A percentile compares a stretch with the other conserved stretches of the same genome.
Conservation (phyloP, 2,888 invertebrate species). For the Julus scandinavius region DNA sequence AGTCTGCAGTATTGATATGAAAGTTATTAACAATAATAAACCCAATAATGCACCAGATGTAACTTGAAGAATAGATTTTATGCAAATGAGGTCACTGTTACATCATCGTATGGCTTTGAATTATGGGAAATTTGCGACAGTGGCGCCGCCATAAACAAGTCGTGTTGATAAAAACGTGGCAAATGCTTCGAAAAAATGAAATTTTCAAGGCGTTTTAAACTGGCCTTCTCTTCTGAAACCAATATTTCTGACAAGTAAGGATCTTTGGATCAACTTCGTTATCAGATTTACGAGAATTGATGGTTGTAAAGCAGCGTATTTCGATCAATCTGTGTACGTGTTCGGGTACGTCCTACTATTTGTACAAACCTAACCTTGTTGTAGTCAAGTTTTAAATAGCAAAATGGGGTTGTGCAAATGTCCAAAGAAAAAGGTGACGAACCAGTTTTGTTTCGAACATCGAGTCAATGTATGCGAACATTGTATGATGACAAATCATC, state of each 20-base stretch:
- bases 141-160: not conserved
- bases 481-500: conserved; percentile 96
- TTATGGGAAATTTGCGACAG: not conserved
- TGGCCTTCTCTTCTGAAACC: not conserved
- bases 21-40: no score
- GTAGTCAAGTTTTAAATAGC: not conserved
- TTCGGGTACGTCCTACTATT: not conserved
- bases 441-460: conserved; percentile 99
- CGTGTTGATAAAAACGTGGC: not conserved
- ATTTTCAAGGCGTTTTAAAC: not conserved
- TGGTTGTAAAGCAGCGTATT: not conserved
- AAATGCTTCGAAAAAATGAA: not conserved
- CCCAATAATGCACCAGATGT: no score
- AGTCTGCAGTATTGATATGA: no score
- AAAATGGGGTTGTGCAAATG: conserved; percentile 98
- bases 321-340: not conserved
- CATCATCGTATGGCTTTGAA: not conserved
- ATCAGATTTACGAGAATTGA: not conserved
- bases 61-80: no score
- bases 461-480: conserved; percentile 98
- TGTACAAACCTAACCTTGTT: not conserved
- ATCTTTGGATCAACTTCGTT: not conserved
- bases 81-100: no score
- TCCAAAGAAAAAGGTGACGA: conserved; percentile 95
- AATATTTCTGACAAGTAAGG: not conserved